Conservation (phyloP, 2,797 vertebrate genomes). For the Toxotes lorentzi region DNA sequence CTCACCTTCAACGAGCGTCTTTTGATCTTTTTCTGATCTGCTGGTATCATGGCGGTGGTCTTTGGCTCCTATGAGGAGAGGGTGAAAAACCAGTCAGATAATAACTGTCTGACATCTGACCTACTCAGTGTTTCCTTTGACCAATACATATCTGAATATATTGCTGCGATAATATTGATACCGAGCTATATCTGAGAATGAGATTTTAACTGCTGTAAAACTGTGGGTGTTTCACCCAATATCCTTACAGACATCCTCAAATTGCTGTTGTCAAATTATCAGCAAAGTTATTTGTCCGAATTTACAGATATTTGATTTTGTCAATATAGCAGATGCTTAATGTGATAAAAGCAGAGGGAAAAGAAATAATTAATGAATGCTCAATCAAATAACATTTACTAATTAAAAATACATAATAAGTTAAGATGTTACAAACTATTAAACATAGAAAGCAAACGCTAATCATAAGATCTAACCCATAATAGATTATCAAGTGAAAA, state of each 20-base stretch:
- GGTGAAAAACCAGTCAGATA: neutral
- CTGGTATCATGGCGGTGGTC: constrained; percentile 67
- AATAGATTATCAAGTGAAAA: neutral
- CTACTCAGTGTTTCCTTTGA: neutral
- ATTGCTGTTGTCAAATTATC: neutral
- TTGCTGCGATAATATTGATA: neutral
- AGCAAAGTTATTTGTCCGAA: neutral
- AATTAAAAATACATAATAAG: neutral
- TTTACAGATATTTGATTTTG: neutral
- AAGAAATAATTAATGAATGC: neutral
- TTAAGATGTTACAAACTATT: neutral
- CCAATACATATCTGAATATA: neutral
- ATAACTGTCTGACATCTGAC: neutral
- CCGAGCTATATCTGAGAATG: neutral
- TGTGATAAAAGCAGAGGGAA: neutral
- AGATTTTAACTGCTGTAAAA: neutral
- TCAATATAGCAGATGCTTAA: neutral
- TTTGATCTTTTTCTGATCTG: constrained; percentile 77
- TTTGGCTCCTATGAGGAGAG: constrained; percentile 67
- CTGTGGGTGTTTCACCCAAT: neutral
- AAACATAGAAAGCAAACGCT: neutral
- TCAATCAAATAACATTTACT: neutral
- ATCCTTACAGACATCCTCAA: neutral
- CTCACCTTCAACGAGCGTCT: constrained; percentile 84
- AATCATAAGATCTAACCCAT: neutral